Conservation (phyloP, 2,888 invertebrate species). For the Siphlonurus alternatus region DNA sequence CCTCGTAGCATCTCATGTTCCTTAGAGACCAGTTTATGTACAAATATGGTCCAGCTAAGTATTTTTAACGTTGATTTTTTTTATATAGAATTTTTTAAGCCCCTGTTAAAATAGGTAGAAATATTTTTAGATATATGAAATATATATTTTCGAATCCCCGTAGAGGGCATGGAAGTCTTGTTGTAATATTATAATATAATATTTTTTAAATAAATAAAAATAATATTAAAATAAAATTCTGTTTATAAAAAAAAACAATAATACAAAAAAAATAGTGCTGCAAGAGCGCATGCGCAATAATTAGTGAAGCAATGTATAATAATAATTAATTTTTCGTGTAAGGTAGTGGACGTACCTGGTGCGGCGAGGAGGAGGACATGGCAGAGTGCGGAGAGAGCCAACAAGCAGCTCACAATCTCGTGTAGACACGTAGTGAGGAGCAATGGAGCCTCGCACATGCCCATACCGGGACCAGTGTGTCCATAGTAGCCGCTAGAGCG, state of each 20-base stretch:
- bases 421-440: slow-evolving; percentile 47
- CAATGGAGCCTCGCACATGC: slow-evolving; percentile 74
- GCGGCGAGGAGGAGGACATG: slow-evolving; percentile 36
- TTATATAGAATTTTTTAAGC: too few species aligned
- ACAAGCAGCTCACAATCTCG: slow-evolving; percentile 36
- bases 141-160: not conserved
- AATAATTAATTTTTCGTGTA: not conserved
- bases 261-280: not conserved
- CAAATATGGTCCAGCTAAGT: too few species aligned
- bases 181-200: not conserved
- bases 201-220: not conserved
- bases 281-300: not conserved
- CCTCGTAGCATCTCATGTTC: too few species aligned
- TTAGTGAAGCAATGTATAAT: not conserved
- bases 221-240: not conserved
- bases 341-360: slow-evolving; percentile 11
- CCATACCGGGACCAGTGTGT: slow-evolving; percentile 64
- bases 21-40: too few species aligned
- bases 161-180: not conserved
- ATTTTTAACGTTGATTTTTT: too few species aligned
- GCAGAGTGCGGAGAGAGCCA: slow-evolving; percentile 42
- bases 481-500: slow-evolving; percentile 63
- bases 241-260: not conserved
- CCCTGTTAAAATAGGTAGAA: too few species aligned
- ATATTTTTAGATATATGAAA: too few species aligned